Percentiles rank a stretch among this genome's conserved stretches.
Evolutionary conservation across 2,888 invertebrate genomes (phyloP).

Genomic region (Phyllotreta striolata): DNA sequence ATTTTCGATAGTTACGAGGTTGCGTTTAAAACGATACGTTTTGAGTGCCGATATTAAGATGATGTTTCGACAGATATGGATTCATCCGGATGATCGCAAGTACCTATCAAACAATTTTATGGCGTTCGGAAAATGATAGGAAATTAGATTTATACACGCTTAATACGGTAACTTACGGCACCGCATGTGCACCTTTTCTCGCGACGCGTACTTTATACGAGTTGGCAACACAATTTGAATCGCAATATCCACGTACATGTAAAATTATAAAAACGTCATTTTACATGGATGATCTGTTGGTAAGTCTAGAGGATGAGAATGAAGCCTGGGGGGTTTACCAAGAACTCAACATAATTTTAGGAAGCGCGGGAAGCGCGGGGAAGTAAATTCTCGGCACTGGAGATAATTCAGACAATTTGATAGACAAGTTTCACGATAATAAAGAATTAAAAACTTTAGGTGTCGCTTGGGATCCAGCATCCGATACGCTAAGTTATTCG

Average conservation of each 20-base stretch:
- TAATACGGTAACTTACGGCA: slow-evolving; percentile 36
- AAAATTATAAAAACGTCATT: too few relatives aligned
- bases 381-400: not conserved
- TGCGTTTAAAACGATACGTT: slow-evolving; percentile 15
- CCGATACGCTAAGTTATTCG: too few relatives aligned
- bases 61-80: slow-evolving; percentile 23
- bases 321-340: slow-evolving; percentile 19
- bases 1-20: slow-evolving; percentile 26
- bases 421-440: not conserved
- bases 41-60: too few relatives aligned
- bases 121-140: slow-evolving; percentile 20
- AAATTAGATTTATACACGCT: too few relatives aligned
- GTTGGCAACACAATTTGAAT: not conserved
- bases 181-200: slow-evolving; percentile 24
- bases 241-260: slow-evolving; percentile 1
- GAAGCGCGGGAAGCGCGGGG: slow-evolving; percentile 14
- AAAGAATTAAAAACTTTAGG: slow-evolving; percentile 17
- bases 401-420: not conserved
- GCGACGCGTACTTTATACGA: slow-evolving; percentile 9
- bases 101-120: slow-evolving; percentile 33
- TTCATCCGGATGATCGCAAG: slow-evolving; percentile 24
- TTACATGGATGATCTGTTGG: slow-evolving; percentile 23
- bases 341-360: slow-evolving; percentile 12
- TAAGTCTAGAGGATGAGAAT: slow-evolving; percentile 1
- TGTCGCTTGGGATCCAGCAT: not conserved